Evolutionary conservation across 2,888 invertebrate species (phyloP).

Genomic region (Apoda limacodes): DNA sequence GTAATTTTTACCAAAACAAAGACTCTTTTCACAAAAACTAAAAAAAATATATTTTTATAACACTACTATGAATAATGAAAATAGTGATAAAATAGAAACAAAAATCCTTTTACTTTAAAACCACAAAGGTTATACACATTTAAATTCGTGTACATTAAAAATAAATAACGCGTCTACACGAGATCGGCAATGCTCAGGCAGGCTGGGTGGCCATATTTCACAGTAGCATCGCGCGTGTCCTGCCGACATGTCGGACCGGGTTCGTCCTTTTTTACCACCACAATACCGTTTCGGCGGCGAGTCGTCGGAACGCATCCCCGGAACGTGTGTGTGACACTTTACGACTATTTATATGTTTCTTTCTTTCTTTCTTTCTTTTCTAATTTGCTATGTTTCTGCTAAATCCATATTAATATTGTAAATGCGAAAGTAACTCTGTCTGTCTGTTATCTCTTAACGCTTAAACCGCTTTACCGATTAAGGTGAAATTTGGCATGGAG

Average conservation of each 20-base stretch:
- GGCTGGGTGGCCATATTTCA: constrained; percentile 41
- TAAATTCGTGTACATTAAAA: constrained; percentile 23
- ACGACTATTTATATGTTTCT: too few relatives aligned
- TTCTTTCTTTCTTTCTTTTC: too few relatives aligned
- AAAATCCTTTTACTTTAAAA: constrained; percentile 1
- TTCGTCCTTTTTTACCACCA: constrained; percentile 33
- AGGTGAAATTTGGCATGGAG: too few relatives aligned
- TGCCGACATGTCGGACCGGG: too few relatives aligned
- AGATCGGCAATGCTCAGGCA: constrained; percentile 15
- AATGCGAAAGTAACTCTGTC: too few relatives aligned
- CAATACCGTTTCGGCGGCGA: too few relatives aligned
- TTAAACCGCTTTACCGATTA: too few relatives aligned
- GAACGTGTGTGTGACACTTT: constrained; percentile 25
- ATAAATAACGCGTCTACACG: constrained; percentile 37
- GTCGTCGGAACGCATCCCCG: background rate
- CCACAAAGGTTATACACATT: constrained; percentile 5
- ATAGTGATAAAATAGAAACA: background rate
- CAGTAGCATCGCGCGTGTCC: constrained; percentile 28
- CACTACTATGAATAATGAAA: constrained; percentile 6
- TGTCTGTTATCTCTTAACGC: too few relatives aligned
- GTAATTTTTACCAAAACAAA: too few relatives aligned
- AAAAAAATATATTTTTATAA: constrained; percentile 27
- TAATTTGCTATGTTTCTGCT: too few relatives aligned
- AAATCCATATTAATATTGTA: too few relatives aligned
- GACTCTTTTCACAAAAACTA: too few relatives aligned